Base-by-base conservation (phyloP, 2,888 invertebrate species). In the Agriopis leucophaearia region DNA sequence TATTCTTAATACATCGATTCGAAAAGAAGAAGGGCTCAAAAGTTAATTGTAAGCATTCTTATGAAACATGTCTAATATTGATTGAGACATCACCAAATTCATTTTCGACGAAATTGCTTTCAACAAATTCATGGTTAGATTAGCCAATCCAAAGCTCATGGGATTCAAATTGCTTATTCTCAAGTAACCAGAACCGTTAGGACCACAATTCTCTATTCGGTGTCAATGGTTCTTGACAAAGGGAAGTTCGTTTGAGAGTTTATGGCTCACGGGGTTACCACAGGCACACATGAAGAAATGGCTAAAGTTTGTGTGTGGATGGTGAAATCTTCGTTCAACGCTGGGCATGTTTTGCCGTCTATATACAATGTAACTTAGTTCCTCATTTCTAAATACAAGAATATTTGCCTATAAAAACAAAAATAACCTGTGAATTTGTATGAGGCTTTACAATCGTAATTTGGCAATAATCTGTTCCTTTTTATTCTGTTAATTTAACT, bases 201-300 rank as follows among this genome's bases (percentile, higher is more conserved):
- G n/a, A 45, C 52, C 61, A 54, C 61, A 62, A 62, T 40, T 40
- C 40, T 40, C 18, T 42, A 59, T 50, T 59, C 50, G 38, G 59
- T 59, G 59, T 59, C 59, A 59, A 50, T 50, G 50, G 59, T 27
- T 59, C 59, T 27, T 50, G 18, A 50, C 59, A 59, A 59, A 59
- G 42, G 59, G 59, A 50, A 48, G 59, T 50, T 59, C 50, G 50
- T 18, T 48, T 47, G 12, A 59, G n/a, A 50, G 38, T 50, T 59
- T 59, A 50, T 50, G 59, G 40, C 59, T n/a, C 36, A 45, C 57
- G 0, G 10, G 45, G 40, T 57, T 57, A 57, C 57, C 57, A 27
- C 45, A 45, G 18, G 35, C 45, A 35, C 45, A 57, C 40, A 59
- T 50, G 59, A 59, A 59, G 38, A 59, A 45, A 57, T 57, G 35